Evolutionary conservation across 53 echinoderm and acorn worm genomes (phyloP), one percentile per base, ranked within the genome.

Genomic region (Echinometra lucunter): DNA sequence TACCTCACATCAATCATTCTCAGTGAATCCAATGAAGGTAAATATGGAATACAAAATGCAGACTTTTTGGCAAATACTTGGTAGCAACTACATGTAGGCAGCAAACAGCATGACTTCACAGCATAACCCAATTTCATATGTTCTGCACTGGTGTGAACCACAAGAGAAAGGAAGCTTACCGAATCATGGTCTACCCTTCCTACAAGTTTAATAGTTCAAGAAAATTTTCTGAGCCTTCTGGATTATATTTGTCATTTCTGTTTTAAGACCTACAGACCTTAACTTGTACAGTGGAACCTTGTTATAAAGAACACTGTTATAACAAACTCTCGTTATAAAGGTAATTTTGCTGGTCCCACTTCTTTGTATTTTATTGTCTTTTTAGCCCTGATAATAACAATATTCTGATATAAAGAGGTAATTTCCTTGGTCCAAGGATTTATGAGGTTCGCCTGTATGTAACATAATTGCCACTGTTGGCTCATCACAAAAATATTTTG

Each of bases 41-140:
- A 89, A 57, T 34, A 89, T 8, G 57, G 56, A 89, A 89, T 89
- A 55, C 89, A 89, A 57, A 89, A 89, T 23, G 47, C 89, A 83
- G 83, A 9, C 16, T 45, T 55, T 89, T 53, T 89, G 57, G 89
- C 89, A 88, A n/a, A 89, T 23, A 82, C 69, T 69, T 34, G 69
- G 69, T 69, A 69, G 69, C 69, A 69, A 69, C 69, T 32, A 28
- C 10, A 69, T n/a, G n/a, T n/a, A n/a, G n/a, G n/a, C 69, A 69
- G 32, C 34, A 69, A 34, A 32, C 63, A 34, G 69, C 34, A 69
- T 69, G 34, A 69, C 15, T 34, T 69, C 34, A 69, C 0, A 9
- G 19, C 63, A 63, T 63, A 63, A 63, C 63, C 63, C 63, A 78
- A 16, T 44, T 17, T 81, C 81, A 81, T 42, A 83, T 44, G 44